Base-by-base conservation (phyloP, 2,888 invertebrate genomes). In the Papilio demoleus region DNA sequence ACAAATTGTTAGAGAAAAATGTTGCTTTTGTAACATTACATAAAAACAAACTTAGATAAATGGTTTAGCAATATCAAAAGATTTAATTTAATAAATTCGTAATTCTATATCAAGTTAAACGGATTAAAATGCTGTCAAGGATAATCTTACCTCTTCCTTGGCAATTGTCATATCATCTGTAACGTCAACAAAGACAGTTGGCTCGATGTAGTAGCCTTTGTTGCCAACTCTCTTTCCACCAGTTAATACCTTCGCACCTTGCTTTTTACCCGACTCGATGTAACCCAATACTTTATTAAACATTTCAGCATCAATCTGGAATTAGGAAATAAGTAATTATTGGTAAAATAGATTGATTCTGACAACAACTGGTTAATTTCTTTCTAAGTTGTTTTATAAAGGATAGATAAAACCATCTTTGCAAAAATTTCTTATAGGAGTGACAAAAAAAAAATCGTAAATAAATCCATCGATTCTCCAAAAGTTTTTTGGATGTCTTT, bases 81-180 rank as follows among this genome's bases (percentile, higher is more conserved):
- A 14, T 38, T 14, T 1, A 3, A 36, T 36, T 2, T 14, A 14
- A 14, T n/a, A 38, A 38, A 38, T 4, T 38, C 14, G 14, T 11
- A 38, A 38, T 11, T 14, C 9, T 31, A 4, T 4, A 31, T 36
- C 9, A 36, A 4, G 36, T 4, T 36, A 36, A 36, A 36, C 9
- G 9, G 9, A 9, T 36, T 2, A 4, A 9, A 0, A 14, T 38
- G 14, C 3, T 1, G 14, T 38, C 38, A 38, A 38, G 38, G 11
- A 34, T 11, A 34, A 11, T 4, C 14, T 47, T 72, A 96, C 96
- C 93, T 97, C 96, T 86, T 97, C 96, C 75, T 93, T 93, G 1
- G 96, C 96, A 76, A 97, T 96, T 24, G 90, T 93, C 96, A 96
- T 97, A 65, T 95, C 83, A 81, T 97, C 97, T 19, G 91, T 93